Evolutionary conservation across 2,888 invertebrate species (phyloP), one percentile per base, ranked within the genome.

Genomic region (Augochlorella aurata): DNA sequence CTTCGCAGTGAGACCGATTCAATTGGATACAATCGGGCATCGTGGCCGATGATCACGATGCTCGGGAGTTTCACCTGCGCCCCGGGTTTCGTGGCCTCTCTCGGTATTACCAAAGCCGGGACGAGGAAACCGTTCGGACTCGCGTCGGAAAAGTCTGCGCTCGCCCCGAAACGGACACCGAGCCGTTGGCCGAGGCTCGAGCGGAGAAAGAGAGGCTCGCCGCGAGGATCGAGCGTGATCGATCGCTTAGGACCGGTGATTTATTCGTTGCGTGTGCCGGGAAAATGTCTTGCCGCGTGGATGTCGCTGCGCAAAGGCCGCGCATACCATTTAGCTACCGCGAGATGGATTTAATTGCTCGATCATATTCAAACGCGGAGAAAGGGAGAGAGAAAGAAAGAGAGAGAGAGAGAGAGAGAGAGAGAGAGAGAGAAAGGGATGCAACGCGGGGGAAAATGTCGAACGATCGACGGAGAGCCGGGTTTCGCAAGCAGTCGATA

Each of bases 301-400:
- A 75, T 67, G 82, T 78, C 72, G 74, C 52, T 44, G 70, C 63
- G 54, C 61, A 79, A 75, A 79, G 79, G 83, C 82, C 74, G 80
- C 77, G 84, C 83, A 83, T 84, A 67, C 73, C 74, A 83, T 84
- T 58, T 84, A 83, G 52, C 61, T 50, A 24, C 38, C 79, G 74
- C 77, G 77, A 83, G 80, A 83, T 74, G 80, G 71, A 84, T 84
- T 83, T 84, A 84, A 84, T 84, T 84, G 81, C 83, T 73, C 83
- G 77, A 81, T 84, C 84, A 83, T 84, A 84, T 83, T 84, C 77
- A 67, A 52, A 16, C 44, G 52, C 61, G 16, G 52, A 52, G 45
- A 52, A 49, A 12, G 14, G 10, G 66, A 50, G 45, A 45, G 54
- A 50, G 75, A 12, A 4, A 12, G 47, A 29, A 2, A 21, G 12